phyloP scores from a whole-genome alignment of 2,113 vertebrate genomes.

The Genyomyrus donnyi region DNA sequence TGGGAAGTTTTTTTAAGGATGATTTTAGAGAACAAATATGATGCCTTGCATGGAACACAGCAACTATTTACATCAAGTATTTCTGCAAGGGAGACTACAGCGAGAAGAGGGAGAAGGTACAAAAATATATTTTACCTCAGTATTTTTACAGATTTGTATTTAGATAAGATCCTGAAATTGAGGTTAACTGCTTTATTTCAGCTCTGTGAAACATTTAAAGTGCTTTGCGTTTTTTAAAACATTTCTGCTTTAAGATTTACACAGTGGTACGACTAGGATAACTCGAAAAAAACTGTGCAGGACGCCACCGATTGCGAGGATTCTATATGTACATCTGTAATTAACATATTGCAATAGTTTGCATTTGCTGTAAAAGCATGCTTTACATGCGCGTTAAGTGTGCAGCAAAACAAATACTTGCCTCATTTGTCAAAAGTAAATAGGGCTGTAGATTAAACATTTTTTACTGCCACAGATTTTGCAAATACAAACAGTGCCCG shows the following conservation, averaged over 20 bases:
- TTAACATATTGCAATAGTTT: neutral
- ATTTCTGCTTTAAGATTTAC: neutral
- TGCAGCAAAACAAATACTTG: neutral
- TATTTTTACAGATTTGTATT: slow-evolving; percentile 28
- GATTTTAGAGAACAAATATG: neutral
- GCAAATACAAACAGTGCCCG: neutral
- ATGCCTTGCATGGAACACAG: slow-evolving; percentile 11
- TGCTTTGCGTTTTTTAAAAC: neutral
- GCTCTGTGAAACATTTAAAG: slow-evolving; percentile 12
- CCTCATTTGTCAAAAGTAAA: slow-evolving; percentile 6
- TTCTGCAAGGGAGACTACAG: neutral
- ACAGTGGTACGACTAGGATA: neutral
- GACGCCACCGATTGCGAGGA: neutral
- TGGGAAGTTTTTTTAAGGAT: neutral
- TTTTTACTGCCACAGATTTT: slow-evolving; percentile 3
- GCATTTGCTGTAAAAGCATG: slow-evolving; percentile 11
- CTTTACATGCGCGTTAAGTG: neutral
- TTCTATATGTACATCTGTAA: neutral
- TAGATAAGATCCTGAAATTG: slow-evolving; percentile 12
- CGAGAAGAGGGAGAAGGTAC: neutral
- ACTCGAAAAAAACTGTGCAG: neutral
- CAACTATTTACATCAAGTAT: neutral
- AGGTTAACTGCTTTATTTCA: slow-evolving; percentile 18
- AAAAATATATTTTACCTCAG: slow-evolving; percentile 26
- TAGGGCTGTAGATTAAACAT: neutral